Evolutionary conservation across 35 echinoderm and acorn worm genomes (phyloP).

Genomic region (Lytechinus pictus): DNA sequence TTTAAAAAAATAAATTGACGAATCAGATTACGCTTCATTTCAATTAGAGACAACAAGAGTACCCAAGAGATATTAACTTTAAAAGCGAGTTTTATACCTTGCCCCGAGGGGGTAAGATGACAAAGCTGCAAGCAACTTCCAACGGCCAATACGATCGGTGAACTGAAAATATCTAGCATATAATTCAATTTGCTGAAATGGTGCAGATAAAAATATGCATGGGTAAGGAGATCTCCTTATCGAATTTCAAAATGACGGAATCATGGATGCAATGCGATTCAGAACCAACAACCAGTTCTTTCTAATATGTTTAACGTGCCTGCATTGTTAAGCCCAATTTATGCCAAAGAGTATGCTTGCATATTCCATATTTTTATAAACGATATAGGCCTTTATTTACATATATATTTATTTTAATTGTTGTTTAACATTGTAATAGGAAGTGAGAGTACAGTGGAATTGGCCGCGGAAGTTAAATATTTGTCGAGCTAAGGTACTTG

Average conservation of each 20-base stretch:
- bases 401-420: too few species aligned
- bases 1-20: slow-evolving; percentile 15
- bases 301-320: background rate
- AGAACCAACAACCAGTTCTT: background rate
- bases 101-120: background rate
- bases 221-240: background rate
- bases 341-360: too few species aligned
- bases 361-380: too few species aligned
- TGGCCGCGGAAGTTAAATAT: too few species aligned
- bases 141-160: background rate
- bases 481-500: too few species aligned
- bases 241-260: background rate
- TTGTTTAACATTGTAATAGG: too few species aligned
- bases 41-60: slow-evolving; percentile 10
- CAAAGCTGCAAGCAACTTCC: background rate
- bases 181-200: slow-evolving; percentile 13
- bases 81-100: background rate
- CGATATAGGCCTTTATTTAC: too few species aligned
- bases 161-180: background rate
- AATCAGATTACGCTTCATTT: slow-evolving; percentile 9
- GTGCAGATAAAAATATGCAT: slow-evolving; percentile 12
- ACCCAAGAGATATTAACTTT: slow-evolving; percentile 12
- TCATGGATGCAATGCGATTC: background rate
- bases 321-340: too few species aligned
- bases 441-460: too few species aligned